Evolutionary conservation across 2,113 vertebrate species (phyloP).

Genomic region (Mesembrinibis cayennensis): DNA sequence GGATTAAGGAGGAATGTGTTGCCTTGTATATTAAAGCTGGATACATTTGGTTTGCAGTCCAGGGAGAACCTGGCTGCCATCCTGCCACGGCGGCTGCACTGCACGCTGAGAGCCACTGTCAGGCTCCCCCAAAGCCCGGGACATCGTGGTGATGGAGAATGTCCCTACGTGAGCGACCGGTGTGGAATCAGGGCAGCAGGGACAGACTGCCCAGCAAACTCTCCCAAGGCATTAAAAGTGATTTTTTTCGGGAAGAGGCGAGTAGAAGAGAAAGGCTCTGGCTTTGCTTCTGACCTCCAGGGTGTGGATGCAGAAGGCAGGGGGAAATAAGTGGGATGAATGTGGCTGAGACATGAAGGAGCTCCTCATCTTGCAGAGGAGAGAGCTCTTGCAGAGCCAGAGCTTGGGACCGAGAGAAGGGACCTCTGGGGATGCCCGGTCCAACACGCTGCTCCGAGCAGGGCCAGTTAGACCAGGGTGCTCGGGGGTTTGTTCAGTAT

Average conservation of each 20-base stretch:
- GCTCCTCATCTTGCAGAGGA: background rate
- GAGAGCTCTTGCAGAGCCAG: background rate
- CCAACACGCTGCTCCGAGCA: background rate
- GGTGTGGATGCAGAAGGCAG: rapidly evolving
- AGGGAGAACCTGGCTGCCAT: background rate
- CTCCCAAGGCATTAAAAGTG: background rate
- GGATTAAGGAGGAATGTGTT: background rate
- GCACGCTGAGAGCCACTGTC: rapidly evolving
- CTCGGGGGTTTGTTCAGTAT: rapidly evolving
- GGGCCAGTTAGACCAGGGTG: background rate
- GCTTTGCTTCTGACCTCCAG: background rate
- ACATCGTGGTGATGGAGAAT: background rate
- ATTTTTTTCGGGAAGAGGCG: rapidly evolving
- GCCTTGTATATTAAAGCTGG: background rate
- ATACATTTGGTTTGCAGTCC: background rate
- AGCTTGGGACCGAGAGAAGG: background rate
- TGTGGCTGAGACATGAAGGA: background rate
- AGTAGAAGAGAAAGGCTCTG: background rate
- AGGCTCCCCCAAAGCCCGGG: background rate
- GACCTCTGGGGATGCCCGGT: background rate
- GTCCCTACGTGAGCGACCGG: rapidly evolving
- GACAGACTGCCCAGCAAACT: background rate
- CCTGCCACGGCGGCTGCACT: rapidly evolving
- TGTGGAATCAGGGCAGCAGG: background rate
- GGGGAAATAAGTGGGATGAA: background rate